Evolutionary conservation across 2,113 vertebrate genomes (phyloP), one percentile per base, ranked within the genome.

Genomic region (Poicephalus gulielmi): DNA sequence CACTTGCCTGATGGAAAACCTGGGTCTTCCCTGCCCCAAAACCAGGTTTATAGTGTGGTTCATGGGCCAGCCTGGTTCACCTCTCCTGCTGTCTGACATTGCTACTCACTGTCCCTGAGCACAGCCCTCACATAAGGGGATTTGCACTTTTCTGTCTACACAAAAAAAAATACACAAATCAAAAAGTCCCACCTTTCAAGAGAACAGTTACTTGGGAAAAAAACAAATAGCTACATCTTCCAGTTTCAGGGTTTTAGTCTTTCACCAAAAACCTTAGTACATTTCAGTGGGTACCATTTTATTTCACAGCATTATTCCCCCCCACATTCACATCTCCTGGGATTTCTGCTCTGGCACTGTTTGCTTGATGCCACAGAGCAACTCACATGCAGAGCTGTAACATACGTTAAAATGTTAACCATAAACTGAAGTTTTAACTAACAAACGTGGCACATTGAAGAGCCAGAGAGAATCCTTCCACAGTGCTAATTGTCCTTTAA

Each of bases 401-500:
- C 57, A 69, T 87, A 35, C 37, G 62, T 57, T 82, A 9, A 3
- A 64, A 35, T 3, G 2, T 74, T 92, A 92, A 67, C 55, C 50
- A 37, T 49, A 88, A 80, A 83, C 16, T 28, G 28, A 89, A 71
- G 27, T 37, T 81, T 82, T 79, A 82, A 76, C 86, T 68, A 90
- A 87, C n/a, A 63, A 81, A 18, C 2, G 1, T 13, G 23, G 20
- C 68, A 86, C 41, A 69, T 39, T 57, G 59, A 92, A 78, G 50
- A 94, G 67, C 60, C 43, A 81, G 49, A 39, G 46, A 64, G 33
- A 95, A 78, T 66, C 74, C 80, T 95, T 79, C 41, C 14, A 5
- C 20, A 47, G 57, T 13, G 15, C 49, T 90, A 95, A 94, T 3
- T 94, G 75, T 68, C 71, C 69, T 92, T 85, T 83, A 91, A 80